Percentiles rank a stretch among this genome's conserved stretches.
Evolutionary conservation across 2,113 vertebrate species (phyloP).

Genomic region (Stegostoma tigrinum): DNA sequence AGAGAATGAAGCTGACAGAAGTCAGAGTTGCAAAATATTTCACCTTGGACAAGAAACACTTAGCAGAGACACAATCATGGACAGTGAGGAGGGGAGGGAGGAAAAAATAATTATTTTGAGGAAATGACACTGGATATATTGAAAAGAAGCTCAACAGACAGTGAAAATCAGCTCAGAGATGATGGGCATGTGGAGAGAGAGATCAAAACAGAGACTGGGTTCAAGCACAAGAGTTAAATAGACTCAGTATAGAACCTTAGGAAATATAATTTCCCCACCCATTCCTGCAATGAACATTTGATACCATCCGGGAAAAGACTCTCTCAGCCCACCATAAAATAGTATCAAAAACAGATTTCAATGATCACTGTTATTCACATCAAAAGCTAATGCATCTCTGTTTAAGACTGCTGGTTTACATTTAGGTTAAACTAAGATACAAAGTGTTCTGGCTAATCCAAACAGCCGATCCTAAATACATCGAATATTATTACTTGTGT

Average conservation of each 20-base stretch:
- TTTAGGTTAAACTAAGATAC: neutral
- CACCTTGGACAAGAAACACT: constrained; percentile 69
- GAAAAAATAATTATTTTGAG: neutral
- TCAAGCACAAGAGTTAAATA: neutral
- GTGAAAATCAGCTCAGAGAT: neutral
- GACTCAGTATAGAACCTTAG: too few species aligned
- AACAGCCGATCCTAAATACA: neutral
- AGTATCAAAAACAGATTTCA: neutral
- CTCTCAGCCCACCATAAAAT: neutral
- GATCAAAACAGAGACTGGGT: neutral
- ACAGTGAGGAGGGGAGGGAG: neutral
- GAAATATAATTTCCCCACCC: neutral
- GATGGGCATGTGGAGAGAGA: neutral
- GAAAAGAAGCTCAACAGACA: neutral
- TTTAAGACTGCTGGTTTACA: neutral
- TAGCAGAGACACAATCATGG: constrained; percentile 53
- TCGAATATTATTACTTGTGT: too few species aligned
- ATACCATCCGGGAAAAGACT: neutral
- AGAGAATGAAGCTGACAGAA: constrained; percentile 39
- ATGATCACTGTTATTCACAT: neutral
- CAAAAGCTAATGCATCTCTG: neutral
- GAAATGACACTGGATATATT: neutral
- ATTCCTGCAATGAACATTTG: neutral
- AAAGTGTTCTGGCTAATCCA: neutral
- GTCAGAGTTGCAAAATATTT: constrained; percentile 44